Evolutionary conservation across 2,797 vertebrate species (phyloP), one percentile per base, ranked within the genome.

Genomic region (Huso huso): DNA sequence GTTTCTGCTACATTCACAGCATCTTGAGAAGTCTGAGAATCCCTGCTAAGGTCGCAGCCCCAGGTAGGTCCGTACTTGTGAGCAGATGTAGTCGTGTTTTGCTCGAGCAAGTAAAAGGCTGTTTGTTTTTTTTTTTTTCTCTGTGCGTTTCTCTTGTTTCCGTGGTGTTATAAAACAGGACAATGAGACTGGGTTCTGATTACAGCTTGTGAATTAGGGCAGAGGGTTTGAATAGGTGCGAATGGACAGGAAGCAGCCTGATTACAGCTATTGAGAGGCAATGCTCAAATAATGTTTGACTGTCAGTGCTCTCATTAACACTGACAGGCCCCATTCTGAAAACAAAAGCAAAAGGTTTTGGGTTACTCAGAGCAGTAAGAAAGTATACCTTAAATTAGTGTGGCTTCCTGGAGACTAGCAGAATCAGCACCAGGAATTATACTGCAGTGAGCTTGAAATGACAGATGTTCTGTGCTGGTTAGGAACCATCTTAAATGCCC

Each of bases 201-300:
- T 86, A 82, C 84, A 79, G 72, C 74, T 69, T 80, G 79, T 78
- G 80, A 86, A 87, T 78, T 77, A 81, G 73, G 81, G 77, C 82
- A 79, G 77, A 79, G 78, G 76, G 74, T 79, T 72, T 82, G 81
- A 89, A 78, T 76, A 77, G 77, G 75, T 79, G 78, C 77, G 80
- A 81, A 84, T 80, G 75, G 74, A 82, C 84, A 88, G 83, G 77
- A 79, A 85, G 75, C 75, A 81, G 84, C 80, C 78, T 75, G 80
- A 81, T 85, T 88, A 84, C 83, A 79, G 81, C 73, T 79, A 80
- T 79, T 82, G 82, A 84, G 81, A 82, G 78, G 70, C 71, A 69
- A 53, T 53, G 37, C 73, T 82, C 78, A 88, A 85, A 82, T 83
- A 79, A 77, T 60, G 61, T 76, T 76, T 63, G 74, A 82, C 81